Evolutionary conservation across 2,113 vertebrate genomes (phyloP).

Genomic region (Elephantulus edwardii): DNA sequence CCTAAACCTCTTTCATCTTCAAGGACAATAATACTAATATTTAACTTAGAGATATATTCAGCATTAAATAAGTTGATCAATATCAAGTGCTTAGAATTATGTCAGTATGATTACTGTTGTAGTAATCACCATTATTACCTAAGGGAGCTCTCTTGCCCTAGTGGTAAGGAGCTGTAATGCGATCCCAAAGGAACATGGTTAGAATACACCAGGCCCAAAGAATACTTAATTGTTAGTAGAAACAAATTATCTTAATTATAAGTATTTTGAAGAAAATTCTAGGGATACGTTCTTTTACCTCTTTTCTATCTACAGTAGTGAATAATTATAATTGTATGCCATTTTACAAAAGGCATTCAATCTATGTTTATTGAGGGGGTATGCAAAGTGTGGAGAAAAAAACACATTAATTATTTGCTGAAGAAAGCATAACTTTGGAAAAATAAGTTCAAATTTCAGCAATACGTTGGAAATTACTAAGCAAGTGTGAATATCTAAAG

Average conservation of each 20-base stretch:
- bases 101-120: neutral
- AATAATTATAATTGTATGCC: neutral
- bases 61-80: neutral
- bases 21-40: neutral
- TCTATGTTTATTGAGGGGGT: neutral
- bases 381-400: neutral
- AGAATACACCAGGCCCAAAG: no score
- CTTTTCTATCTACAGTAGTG: neutral
- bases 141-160: no score
- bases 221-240: neutral
- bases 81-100: neutral
- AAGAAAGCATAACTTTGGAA: conserved; percentile 4
- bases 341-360: neutral
- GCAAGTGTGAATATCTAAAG: neutral
- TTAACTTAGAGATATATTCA: neutral
- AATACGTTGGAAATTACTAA: conserved; percentile 8
- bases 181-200: no score
- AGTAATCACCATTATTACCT: neutral
- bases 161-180: no score
- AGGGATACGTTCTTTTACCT: neutral
- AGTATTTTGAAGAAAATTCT: neutral
- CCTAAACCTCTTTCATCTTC: neutral
- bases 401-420: neutral
- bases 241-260: neutral
- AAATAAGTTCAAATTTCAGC: neutral